These are phyloP conservation scores for Pantherophis alleghaniensis DNA, from an alignment of 2,797 vertebrate genomes.

Conservation along the genomic window DNA sequence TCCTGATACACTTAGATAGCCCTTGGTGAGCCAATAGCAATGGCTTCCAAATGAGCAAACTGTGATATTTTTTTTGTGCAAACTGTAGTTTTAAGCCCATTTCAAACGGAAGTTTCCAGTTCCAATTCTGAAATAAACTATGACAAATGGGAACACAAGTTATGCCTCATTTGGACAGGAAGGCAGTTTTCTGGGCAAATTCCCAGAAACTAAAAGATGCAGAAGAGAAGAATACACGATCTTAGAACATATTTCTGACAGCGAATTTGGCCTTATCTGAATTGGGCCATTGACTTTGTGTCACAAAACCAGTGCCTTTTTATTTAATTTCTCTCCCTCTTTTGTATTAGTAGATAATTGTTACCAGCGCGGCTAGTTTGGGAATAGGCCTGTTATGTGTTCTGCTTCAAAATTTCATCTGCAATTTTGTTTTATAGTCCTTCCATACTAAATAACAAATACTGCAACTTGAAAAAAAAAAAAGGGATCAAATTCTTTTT, in stretches of 20 bases:
- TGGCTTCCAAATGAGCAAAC: not conserved
- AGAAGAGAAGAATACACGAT: not conserved
- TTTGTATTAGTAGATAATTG: not conserved
- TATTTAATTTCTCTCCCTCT: too few species aligned
- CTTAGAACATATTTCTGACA: not conserved
- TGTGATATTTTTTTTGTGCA: not conserved
- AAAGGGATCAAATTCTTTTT: not conserved
- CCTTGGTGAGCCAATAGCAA: not conserved
- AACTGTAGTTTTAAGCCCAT: not conserved
- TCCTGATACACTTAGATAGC: not conserved
- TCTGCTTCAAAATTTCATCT: not conserved
- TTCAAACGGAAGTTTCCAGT: not conserved
- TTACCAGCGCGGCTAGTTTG: not conserved
- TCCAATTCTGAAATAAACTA: not conserved
- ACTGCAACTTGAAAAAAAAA: constrained; percentile 30
- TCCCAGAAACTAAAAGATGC: not conserved
- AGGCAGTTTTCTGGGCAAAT: not conserved
- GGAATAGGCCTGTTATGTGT: not conserved
- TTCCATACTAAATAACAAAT: constrained; percentile 14
- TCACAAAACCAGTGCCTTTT: not conserved
- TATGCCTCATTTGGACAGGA: not conserved
- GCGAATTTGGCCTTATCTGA: not conserved
- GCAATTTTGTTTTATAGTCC: not conserved
- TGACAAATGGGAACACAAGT: not conserved
- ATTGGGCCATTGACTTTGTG: not conserved